Evolutionary conservation across 2,113 vertebrate genomes (phyloP), one percentile per base, ranked within the genome.

Genomic region (Mormoops blainvillei): DNA sequence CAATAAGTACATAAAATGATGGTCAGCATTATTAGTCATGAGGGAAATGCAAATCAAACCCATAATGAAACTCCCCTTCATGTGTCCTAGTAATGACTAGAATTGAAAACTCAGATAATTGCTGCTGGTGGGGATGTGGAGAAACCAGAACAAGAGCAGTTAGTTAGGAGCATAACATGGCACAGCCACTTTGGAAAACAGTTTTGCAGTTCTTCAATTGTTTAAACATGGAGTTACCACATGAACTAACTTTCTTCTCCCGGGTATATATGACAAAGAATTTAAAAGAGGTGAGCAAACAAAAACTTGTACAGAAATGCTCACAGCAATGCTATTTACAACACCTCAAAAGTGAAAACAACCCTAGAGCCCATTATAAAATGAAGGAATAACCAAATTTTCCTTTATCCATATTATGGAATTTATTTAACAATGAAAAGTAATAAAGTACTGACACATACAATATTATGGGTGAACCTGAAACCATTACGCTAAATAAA

Each of bases 1-100:
- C n/a, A 63, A 24, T 48, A 58, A 48, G 15, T 22, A 43, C 14
- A n/a, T 36, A 26, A 67, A 68, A 74, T 52, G 31, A 77, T 52
- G 38, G 16, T 18, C 7, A 31, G 13, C 77, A 13, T 38, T 19
- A n/a, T 56, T 83, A 50, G 41, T 84, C 41, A 77, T 58, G 12
- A 84, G 70, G 61, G 48, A 89, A 89, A 56, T 48, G 33, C 48
- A 41, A 56, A 19, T 19, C 26, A 7, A 83, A 48, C 58, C 33
- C 58, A 38, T n/a, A 16, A 19, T 38, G 58, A 77, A 31, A 89
- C 18, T 26, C 3, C 1, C 2, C n/a, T 7, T 33, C 36, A 18
- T 0, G 6, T 3, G 13, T 31, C 22, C 7, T 52, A 9, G n/a
- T 80, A 16, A 22, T 14, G n/a, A 31, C 24, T 67, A n/a, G 7